Conservation (phyloP, 2,113 vertebrate species). For the Mystacornis crossleyi region DNA sequence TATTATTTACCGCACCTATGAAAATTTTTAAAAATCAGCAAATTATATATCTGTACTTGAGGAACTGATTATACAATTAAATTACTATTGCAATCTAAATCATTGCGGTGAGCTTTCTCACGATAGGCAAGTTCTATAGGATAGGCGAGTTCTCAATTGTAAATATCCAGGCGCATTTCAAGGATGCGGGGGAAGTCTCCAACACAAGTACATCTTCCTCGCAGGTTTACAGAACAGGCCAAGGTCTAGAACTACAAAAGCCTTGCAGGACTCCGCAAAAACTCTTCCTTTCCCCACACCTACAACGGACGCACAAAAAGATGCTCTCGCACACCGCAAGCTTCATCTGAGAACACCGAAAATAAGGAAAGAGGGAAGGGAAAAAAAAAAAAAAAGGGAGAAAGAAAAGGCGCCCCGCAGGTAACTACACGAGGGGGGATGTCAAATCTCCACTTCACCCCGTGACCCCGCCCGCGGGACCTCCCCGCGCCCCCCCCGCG, state of each 20-base stretch:
- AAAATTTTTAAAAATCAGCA: neutral
- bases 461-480: neutral
- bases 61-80: neutral
- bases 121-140: neutral
- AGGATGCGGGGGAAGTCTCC: neutral
- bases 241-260: neutral
- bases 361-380: accelerated
- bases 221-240: neutral
- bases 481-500: neutral
- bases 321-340: neutral
- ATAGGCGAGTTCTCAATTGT: neutral
- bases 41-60: neutral
- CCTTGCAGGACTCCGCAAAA: neutral
- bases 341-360: neutral
- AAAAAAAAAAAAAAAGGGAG: no score
- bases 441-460: neutral
- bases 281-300: neutral
- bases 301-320: neutral
- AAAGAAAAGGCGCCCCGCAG: neutral
- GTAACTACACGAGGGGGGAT: no score
- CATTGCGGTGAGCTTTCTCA: neutral
- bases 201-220: neutral
- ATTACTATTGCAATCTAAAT: neutral
- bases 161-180: neutral
- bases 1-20: neutral